phyloP scores from a whole-genome alignment of 2,888 invertebrate species.

The Dicyrtoma fusca region DNA sequence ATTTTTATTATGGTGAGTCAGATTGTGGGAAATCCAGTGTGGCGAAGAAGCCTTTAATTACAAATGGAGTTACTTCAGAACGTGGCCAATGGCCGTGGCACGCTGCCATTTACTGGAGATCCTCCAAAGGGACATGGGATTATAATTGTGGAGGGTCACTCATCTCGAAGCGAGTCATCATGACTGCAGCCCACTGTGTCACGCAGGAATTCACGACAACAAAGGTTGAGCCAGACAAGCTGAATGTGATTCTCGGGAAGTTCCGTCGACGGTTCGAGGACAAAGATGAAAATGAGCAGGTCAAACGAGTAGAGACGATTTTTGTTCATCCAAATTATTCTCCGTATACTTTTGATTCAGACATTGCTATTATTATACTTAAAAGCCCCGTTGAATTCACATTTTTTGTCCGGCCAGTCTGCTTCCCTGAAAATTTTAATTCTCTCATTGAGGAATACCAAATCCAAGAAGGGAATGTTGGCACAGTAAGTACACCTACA shows the following conservation, averaged over 20 bases:
- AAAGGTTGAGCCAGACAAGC: background rate
- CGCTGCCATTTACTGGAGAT: constrained; percentile 68
- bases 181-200: constrained; percentile 68
- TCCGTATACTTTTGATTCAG: constrained; percentile 58
- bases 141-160: constrained; percentile 71
- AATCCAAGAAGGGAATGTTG: constrained; percentile 42
- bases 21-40: constrained; percentile 64
- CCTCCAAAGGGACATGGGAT: constrained; percentile 58
- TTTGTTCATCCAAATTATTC: constrained; percentile 42
- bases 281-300: constrained; percentile 28
- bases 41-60: constrained; percentile 65
- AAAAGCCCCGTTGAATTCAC: constrained; percentile 63
- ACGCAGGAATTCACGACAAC: constrained; percentile 57
- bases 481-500: constrained; percentile 41
- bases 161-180: constrained; percentile 61
- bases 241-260: constrained; percentile 36
- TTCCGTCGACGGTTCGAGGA: constrained; percentile 22
- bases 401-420: constrained; percentile 66
- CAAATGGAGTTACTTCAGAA: constrained; percentile 65
- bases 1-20: background rate
- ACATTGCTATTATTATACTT: constrained; percentile 65
- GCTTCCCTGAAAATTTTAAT: constrained; percentile 59
- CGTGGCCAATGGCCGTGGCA: constrained; percentile 73
- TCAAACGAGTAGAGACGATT: constrained; percentile 10
- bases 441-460: constrained; percentile 47